Evolutionary conservation across 1,140 invertebrate genomes (phyloP).

Genomic region (Thaumatotibia leucotreta): DNA sequence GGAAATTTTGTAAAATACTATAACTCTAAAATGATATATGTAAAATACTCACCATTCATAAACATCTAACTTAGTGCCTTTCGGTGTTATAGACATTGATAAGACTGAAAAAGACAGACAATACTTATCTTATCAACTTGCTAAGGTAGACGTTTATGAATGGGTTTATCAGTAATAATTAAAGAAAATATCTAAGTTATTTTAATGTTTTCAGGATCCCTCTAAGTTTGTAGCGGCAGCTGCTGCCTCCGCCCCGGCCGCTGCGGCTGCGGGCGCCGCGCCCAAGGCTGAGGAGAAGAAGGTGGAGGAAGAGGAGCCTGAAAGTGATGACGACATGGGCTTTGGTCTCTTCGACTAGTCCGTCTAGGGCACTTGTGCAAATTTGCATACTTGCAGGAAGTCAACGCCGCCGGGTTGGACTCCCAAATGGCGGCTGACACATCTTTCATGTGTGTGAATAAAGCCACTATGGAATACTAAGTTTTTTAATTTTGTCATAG

Average conservation of each 20-base stretch:
- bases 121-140: no score
- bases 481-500: neutral
- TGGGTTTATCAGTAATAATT: no score
- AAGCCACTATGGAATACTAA: neutral
- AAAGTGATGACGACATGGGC: slow-evolving; percentile 98
- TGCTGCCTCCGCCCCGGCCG: slow-evolving; percentile 80
- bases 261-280: slow-evolving; percentile 69
- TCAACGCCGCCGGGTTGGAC: slow-evolving; percentile 53
- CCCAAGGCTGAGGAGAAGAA: slow-evolving; percentile 87
- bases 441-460: slow-evolving; percentile 21
- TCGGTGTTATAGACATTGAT: no score
- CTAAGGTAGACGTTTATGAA: no score
- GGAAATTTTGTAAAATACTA: no score
- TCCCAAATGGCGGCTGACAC: slow-evolving; percentile 45
- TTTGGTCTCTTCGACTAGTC: slow-evolving; percentile 96
- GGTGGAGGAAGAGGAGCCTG: slow-evolving; percentile 87
- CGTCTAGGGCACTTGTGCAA: slow-evolving; percentile 16
- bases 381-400: slow-evolving; percentile 4
- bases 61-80: no score
- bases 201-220: slow-evolving; percentile 84
- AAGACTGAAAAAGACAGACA: no score
- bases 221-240: slow-evolving; percentile 91
- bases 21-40: no score
- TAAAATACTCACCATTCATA: no score
- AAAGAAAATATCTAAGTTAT: neutral